Percentiles rank a stretch among this genome's conserved stretches.
Conservation (phyloP, 2,113 vertebrate genomes). For the Gadus chalcogrammus region DNA sequence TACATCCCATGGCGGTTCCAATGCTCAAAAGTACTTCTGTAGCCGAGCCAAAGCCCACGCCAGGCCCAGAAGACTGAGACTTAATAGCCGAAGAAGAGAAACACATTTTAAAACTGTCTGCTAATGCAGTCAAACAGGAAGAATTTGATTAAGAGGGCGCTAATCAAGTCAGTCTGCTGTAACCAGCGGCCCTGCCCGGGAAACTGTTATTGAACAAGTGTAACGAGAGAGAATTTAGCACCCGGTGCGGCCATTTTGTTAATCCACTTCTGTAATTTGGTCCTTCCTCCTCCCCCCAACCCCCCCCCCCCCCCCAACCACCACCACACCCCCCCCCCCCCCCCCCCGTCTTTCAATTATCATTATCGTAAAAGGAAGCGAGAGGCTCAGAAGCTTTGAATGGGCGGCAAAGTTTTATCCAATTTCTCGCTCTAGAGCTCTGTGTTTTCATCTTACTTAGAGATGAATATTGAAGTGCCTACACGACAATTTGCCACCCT, state of each 20-base stretch:
- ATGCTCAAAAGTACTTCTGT: conserved; percentile 31
- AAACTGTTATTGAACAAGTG: conserved; percentile 53
- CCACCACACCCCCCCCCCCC: conserved; percentile 6
- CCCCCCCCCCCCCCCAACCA: no score
- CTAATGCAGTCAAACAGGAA: conserved; percentile 57
- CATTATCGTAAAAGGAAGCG: conserved; percentile 70
- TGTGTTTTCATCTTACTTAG: conserved; percentile 70
- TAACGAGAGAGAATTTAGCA: conserved; percentile 63
- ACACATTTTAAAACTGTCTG: conserved; percentile 47
- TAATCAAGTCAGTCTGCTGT: conserved; percentile 57
- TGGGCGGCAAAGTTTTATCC: conserved; percentile 65
- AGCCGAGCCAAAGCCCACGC: conserved; percentile 30
- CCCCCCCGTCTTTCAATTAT: conserved; percentile 72
- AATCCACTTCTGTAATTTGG: conserved; percentile 66
- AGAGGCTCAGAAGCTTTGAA: conserved; percentile 59
- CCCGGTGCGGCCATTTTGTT: conserved; percentile 55
- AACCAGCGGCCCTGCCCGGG: conserved; percentile 56
- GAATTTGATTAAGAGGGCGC: conserved; percentile 62
- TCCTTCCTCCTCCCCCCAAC: conserved; percentile 42
- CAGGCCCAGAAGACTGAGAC: conserved; percentile 32
- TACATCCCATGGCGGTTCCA: no score
- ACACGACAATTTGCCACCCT: conserved; percentile 38
- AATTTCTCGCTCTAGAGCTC: conserved; percentile 67
- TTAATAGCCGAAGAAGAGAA: conserved; percentile 47
- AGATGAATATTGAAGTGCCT: conserved; percentile 58